Conservation (phyloP, 2,113 vertebrate species). For the Plecturocebus donacophilus region DNA sequence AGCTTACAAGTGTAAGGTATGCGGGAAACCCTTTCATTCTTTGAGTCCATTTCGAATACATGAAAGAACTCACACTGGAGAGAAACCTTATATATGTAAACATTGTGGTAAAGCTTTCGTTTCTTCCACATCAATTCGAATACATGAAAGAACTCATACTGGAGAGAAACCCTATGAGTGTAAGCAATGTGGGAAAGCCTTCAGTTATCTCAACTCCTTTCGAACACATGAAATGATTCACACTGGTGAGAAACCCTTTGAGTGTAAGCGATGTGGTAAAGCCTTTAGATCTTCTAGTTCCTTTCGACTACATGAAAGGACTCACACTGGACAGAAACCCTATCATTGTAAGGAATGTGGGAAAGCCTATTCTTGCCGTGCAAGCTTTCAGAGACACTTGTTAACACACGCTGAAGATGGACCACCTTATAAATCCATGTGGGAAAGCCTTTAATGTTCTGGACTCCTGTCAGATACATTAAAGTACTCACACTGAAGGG, state of each 20-base stretch:
- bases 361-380: slow-evolving; percentile 1
- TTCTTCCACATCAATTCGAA: background rate
- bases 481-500: background rate
- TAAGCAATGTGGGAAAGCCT: slow-evolving; percentile 30
- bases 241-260: background rate
- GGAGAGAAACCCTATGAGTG: slow-evolving; percentile 39
- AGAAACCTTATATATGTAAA: background rate
- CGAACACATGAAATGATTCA: slow-evolving; percentile 25
- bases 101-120: background rate
- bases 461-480: background rate
- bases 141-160: slow-evolving; percentile 49
- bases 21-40: background rate
- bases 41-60: background rate
- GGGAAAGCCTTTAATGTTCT: background rate
- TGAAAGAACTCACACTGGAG: background rate
- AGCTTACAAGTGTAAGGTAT: background rate
- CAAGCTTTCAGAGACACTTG: background rate
- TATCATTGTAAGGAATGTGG: slow-evolving; percentile 49
- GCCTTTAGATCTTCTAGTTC: background rate
- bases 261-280: slow-evolving; percentile 10
- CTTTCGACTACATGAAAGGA: slow-evolving; percentile 15
- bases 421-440: background rate
- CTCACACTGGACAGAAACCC: slow-evolving; percentile 54
- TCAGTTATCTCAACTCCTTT: slow-evolving; percentile 1
- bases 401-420: background rate